Conservation (phyloP, 2,888 invertebrate genomes). For the Cataglyphis cursor region DNA sequence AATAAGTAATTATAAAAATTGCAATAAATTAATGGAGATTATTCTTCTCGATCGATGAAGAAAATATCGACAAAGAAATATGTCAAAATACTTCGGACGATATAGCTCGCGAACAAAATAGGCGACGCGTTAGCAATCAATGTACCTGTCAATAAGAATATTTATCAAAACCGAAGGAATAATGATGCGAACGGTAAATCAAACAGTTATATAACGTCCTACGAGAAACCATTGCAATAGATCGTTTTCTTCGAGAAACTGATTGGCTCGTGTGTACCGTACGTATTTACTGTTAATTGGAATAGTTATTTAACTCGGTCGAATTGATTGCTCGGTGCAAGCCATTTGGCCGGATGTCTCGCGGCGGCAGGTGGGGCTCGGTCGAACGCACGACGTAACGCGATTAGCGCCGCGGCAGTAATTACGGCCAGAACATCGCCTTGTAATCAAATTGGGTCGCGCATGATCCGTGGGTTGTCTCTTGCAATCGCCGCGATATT, state of each 20-base stretch:
- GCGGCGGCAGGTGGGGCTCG: slow-evolving; percentile 59
- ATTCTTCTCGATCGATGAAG: neutral
- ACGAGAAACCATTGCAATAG: neutral
- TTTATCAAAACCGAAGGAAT: neutral
- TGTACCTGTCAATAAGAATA: slow-evolving; percentile 10
- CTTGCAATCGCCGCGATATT: slow-evolving; percentile 67
- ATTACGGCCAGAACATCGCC: slow-evolving; percentile 43
- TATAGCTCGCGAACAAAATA: neutral
- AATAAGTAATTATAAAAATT: slow-evolving; percentile 40
- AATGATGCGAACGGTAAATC: slow-evolving; percentile 26
- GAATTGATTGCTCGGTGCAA: slow-evolving; percentile 31
- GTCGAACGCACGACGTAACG: slow-evolving; percentile 65
- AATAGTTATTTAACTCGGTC: slow-evolving; percentile 59
- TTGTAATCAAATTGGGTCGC: slow-evolving; percentile 66
- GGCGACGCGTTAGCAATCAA: slow-evolving; percentile 26
- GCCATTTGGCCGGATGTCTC: slow-evolving; percentile 31
- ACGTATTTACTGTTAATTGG: slow-evolving; percentile 55
- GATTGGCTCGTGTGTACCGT: slow-evolving; percentile 36
- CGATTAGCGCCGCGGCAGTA: slow-evolving; percentile 48
- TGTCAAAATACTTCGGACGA: neutral
- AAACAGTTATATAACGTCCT: neutral
- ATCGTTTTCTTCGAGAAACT: slow-evolving; percentile 5
- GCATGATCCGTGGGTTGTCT: slow-evolving; percentile 42
- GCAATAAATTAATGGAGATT: slow-evolving; percentile 4
- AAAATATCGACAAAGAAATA: neutral